These are phyloP conservation scores for Lepetodrilus schrolli DNA, from an alignment of 2,888 invertebrate species.

Conservation along the genomic window DNA sequence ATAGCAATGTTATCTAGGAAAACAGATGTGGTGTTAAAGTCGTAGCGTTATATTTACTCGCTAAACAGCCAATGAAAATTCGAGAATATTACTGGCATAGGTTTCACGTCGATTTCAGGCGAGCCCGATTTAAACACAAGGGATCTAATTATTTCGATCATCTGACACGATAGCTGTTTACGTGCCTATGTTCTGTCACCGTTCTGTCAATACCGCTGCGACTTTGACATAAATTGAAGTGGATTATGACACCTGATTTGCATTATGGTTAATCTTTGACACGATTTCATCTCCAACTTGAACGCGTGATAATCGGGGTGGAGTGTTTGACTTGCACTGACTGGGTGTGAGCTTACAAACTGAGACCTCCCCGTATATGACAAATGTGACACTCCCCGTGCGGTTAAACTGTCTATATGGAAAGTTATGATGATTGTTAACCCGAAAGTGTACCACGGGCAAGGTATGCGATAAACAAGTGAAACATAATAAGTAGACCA, in stretches of 20 bases:
- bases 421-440: no score
- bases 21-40: neutral
- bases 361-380: no score
- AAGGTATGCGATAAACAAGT: no score
- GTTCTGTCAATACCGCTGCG: neutral
- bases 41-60: neutral
- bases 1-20: neutral
- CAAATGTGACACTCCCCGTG: no score
- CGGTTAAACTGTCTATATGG: no score
- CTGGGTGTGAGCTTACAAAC: neutral
- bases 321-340: neutral
- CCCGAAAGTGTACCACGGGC: no score
- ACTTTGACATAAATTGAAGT: neutral
- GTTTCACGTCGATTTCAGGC: neutral
- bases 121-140: constrained; percentile 8
- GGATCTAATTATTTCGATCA: neutral
- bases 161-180: neutral
- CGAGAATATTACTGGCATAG: neutral
- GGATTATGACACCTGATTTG: neutral
- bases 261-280: neutral
- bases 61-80: neutral
- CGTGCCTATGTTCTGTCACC: neutral
- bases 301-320: neutral
- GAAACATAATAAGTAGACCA: no score
- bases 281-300: neutral